Base-by-base conservation (phyloP, 2,888 invertebrate genomes). In the Brachynemurus nebulosus region DNA sequence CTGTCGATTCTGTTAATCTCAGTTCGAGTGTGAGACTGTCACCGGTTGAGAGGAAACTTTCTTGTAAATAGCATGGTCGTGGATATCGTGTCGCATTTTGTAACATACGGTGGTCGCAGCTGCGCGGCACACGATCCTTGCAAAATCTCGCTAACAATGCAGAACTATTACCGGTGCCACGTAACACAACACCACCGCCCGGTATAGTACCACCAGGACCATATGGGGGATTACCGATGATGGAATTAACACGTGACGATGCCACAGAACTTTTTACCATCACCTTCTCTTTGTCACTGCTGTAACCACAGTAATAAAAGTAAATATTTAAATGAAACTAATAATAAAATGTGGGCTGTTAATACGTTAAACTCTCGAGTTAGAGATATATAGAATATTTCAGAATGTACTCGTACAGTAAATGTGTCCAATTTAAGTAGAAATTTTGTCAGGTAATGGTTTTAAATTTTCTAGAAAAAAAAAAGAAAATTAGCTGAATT, bases 21-120 rank as follows among this genome's bases (percentile, higher is more conserved):
- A 89, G 66, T 61, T 88, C 88, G 51, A 88, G 68, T 14, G 86
- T 88, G 53, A 86, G 71, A 42, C 80, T 81, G 62, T 82, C 86
- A 45, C 82, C 83, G 50, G 82, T 78, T 3, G 88, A 86, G 11
- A 89, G 70, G 60, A 83, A 89, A 62, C 88, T 86, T 60, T 89
- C 89, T 6, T 81, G 78, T 20, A 83, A 70, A 0, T 79, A 75
- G 57, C 89, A 89, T 0, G 86, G 86, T 46, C 88, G 71, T 16
- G 80, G 76, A 14, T 79, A 76, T 40, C 64, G 54, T 11, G 65
- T 62, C 14, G 52, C 55, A 53, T 74, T 73, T 14, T 25, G 40
- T 44, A 88, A 65, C 51, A 88, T 71, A 1, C 81, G 81, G 54
- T 86, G 85, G 59, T 89, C 89, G 58, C 89, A 89, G 34, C 82